These are phyloP conservation scores for Diaperis boleti DNA, from an alignment of 2,888 invertebrate genomes.

Conservation along the genomic window DNA sequence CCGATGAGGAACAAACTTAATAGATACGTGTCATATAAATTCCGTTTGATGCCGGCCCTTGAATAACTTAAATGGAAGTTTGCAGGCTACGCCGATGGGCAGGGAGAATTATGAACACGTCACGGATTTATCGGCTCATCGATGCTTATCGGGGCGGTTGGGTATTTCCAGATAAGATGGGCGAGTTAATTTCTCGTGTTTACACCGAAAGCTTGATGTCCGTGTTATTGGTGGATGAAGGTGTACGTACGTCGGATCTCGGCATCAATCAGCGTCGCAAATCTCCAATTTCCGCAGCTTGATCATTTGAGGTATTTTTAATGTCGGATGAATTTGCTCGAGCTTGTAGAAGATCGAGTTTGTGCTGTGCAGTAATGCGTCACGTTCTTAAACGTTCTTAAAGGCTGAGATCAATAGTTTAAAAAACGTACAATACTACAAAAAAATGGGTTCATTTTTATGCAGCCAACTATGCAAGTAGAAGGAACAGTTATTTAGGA, in stretches of 20 bases:
- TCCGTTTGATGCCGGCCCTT: constrained; percentile 48
- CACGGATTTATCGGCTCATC: constrained; percentile 41
- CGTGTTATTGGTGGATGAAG: no score
- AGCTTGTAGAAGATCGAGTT: constrained; percentile 6
- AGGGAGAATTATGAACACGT: constrained; percentile 43
- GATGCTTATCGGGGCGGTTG: constrained; percentile 27
- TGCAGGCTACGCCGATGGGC: constrained; percentile 31
- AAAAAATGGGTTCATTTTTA: no score
- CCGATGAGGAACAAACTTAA: constrained; percentile 46
- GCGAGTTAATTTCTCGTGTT: no score
- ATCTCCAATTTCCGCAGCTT: constrained; percentile 52
- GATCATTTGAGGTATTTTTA: constrained; percentile 45
- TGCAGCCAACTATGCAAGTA: no score
- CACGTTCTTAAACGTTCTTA: no score
- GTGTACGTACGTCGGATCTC: constrained; percentile 43
- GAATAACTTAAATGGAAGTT: constrained; percentile 47
- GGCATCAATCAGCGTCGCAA: constrained; percentile 54
- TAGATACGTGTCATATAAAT: constrained; percentile 50
- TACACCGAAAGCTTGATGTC: no score
- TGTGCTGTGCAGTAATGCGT: not conserved
- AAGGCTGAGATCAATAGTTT: no score
- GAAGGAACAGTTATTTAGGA: no score
- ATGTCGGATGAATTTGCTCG: constrained; percentile 37
- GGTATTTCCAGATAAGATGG: constrained; percentile 26
- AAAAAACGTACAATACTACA: no score